Conservation (phyloP, 2,113 vertebrate species). For the Cyprinodon brontotheroides region DNA sequence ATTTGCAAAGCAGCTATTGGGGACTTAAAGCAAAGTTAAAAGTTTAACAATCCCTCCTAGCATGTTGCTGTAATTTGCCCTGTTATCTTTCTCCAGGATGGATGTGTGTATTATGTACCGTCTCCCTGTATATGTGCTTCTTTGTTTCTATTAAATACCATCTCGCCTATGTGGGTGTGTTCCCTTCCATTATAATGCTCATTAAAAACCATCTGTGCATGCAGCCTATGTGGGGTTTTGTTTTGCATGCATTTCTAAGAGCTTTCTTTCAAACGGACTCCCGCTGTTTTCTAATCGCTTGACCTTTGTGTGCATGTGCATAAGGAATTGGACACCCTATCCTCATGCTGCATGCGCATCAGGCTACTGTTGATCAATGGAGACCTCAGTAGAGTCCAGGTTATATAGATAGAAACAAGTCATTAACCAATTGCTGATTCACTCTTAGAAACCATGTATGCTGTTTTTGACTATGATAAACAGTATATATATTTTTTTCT, state of each 20-base stretch:
- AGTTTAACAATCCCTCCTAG: neutral
- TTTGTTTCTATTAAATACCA: conserved; percentile 19
- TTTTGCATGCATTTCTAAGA: conserved; percentile 10
- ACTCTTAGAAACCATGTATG: conserved; percentile 30
- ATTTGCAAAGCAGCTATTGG: neutral
- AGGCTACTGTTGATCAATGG: neutral
- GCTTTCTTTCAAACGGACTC: neutral
- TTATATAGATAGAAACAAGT: neutral
- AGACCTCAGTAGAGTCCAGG: conserved; percentile 4
- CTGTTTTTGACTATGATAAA: conserved; percentile 16
- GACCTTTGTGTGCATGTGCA: conserved; percentile 21
- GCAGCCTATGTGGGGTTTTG: neutral
- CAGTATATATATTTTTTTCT: conserved; percentile 1
- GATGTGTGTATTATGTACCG: neutral
- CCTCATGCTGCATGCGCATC: conserved; percentile 1
- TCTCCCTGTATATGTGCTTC: neutral
- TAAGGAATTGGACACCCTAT: conserved; percentile 5
- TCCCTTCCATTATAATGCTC: conserved; percentile 15
- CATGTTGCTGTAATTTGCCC: neutral
- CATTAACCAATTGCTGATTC: conserved; percentile 21
- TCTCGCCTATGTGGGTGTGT: conserved; percentile 24
- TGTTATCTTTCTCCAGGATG: neutral
- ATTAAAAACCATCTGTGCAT: conserved; percentile 32
- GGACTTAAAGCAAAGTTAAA: neutral
- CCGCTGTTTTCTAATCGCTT: conserved; percentile 9